Evolutionary conservation across 2,797 vertebrate species (phyloP).

Genomic region (Simalia tracyae): DNA sequence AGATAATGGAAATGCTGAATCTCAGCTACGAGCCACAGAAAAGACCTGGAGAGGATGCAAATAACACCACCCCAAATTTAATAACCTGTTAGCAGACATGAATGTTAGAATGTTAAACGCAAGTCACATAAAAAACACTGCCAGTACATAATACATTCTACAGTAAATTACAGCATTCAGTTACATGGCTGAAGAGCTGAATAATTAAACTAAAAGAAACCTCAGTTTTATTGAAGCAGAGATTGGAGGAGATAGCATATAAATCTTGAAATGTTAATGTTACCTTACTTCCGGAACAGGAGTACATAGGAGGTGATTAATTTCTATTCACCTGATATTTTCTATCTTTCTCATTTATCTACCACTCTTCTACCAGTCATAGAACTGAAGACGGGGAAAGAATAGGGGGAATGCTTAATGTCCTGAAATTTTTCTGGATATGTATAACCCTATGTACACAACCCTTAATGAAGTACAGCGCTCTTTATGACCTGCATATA

Average conservation of each 20-base stretch:
- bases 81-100: neutral
- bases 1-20: neutral
- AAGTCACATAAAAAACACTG: neutral
- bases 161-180: neutral
- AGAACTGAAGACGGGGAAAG: neutral
- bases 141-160: neutral
- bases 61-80: neutral
- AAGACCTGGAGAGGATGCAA: neutral
- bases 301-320: slow-evolving; percentile 27
- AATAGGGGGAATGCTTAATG: slow-evolving; percentile 11
- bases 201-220: neutral
- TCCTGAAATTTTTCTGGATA: neutral
- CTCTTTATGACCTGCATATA: too few species aligned
- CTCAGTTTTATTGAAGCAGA: neutral
- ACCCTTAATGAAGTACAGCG: too few species aligned
- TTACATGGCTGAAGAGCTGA: neutral
- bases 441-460: too few species aligned
- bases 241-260: too few species aligned
- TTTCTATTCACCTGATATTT: neutral
- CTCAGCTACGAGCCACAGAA: neutral
- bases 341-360: neutral
- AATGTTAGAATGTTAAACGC: neutral
- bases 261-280: neutral
- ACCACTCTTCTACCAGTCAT: neutral
- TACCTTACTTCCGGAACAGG: slow-evolving; percentile 36